phyloP scores from a whole-genome alignment of 2,888 invertebrate genomes.

The Drosophila hamatofila region DNA sequence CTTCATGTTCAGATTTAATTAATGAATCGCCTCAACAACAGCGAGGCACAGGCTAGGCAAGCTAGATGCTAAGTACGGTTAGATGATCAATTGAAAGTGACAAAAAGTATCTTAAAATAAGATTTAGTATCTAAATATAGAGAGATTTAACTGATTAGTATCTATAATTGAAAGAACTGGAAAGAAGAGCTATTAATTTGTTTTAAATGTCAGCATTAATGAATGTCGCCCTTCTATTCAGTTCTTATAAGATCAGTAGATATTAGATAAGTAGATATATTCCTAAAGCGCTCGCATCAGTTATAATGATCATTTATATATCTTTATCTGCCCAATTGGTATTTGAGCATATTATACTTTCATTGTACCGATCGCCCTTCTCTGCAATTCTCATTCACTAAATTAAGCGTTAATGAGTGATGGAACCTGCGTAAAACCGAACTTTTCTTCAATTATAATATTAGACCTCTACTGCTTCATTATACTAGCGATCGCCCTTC shows the following conservation, averaged over 20 bases:
- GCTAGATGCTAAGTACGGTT: constrained; percentile 12
- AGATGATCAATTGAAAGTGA: constrained; percentile 18
- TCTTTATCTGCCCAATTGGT: too few species aligned
- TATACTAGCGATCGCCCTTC: neutral
- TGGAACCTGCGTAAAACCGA: too few species aligned
- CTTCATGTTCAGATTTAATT: constrained; percentile 64
- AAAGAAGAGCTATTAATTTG: neutral
- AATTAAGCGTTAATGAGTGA: too few species aligned
- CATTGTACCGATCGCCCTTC: too few species aligned
- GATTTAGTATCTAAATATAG: neutral
- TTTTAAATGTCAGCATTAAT: neutral
- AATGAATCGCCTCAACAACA: constrained; percentile 54
- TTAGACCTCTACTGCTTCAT: neutral
- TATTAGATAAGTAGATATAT: neutral
- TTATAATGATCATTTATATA: too few species aligned
- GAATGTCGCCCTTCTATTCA: neutral
- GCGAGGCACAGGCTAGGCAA: constrained; percentile 41
- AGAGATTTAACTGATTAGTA: neutral
- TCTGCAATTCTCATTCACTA: too few species aligned
- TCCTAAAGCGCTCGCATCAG: too few species aligned
- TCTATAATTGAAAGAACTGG: neutral
- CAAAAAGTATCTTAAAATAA: constrained; percentile 6
- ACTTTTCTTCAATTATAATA: neutral
- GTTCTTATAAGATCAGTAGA: neutral
- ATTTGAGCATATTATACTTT: too few species aligned